Evolutionary conservation across 2,797 vertebrate genomes (phyloP), one percentile per base, ranked within the genome.

Genomic region (Alfaro cultratus): DNA sequence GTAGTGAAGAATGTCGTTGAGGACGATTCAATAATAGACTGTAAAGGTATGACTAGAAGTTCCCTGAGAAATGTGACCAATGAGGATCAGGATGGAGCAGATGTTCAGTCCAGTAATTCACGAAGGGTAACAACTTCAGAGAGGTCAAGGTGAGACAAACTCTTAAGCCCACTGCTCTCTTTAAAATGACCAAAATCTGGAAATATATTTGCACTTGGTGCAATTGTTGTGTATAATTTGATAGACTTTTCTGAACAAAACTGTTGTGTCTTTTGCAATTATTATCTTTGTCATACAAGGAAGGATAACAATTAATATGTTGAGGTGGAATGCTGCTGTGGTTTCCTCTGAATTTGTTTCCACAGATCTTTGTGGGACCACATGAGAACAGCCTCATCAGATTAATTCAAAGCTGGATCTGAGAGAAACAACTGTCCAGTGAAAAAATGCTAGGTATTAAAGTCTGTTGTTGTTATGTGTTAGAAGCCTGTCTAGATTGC

Each of bases 401-500:
- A 80, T 79, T 43, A 23, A 78, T 83, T 51, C 71, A 79, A 46
- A 77, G 3, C 83, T 79, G 47, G 45, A 83, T 73, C 47, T 2
- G 43, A 60, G 36, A 78, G 18, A 31, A 82, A 81, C 41, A 73
- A 73, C 46, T 82, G 62, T 55, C 4, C 43, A 60, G 43, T 49
- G 7, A 75, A 62, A 85, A 87, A 39, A 29, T 18, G 5, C 78
- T 70, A 31, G 18, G 84, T 67, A 31, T 29, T 73, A 6, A 10
- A 18, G 70, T 67, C 31, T 77, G 10, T 79, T 29, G 3, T 73
- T 83, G 0, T 88, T 83, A 0, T 88, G 60, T 80, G 90, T 18
- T 88, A 96, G 96, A 89, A 95, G 93, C 82, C 86, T 96, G 11
- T 95, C 93, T 88, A 94, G 95, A 79, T 89, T 95, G 78, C 94